phyloP scores from a whole-genome alignment of 2,797 vertebrate genomes.

The Rhyacichthys aspro region DNA sequence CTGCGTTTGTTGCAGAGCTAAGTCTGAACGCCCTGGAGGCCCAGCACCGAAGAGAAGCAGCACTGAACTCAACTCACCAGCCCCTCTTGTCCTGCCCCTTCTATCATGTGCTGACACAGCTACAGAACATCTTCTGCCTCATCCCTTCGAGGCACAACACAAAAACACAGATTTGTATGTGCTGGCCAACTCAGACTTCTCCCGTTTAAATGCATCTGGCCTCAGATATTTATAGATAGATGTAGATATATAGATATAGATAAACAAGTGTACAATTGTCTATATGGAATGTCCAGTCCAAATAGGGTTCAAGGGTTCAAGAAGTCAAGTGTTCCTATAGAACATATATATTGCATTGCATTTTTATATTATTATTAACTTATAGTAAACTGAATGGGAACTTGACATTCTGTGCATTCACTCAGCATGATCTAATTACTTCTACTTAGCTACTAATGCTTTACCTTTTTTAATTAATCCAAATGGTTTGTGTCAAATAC shows the following conservation, averaged over 20 bases:
- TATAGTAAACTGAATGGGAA: neutral
- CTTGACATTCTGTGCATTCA: slow-evolving; percentile 4
- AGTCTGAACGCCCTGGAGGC: slow-evolving; percentile 55
- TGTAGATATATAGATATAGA: too few relatives aligned
- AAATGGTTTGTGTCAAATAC: neutral
- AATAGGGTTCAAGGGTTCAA: too few relatives aligned
- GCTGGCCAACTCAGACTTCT: slow-evolving; percentile 22
- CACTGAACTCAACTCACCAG: slow-evolving; percentile 47
- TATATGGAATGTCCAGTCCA: too few relatives aligned
- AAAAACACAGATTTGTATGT: slow-evolving; percentile 25
- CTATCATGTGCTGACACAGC: slow-evolving; percentile 42
- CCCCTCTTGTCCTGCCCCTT: slow-evolving; percentile 28
- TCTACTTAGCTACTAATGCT: neutral
- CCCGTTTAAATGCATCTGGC: slow-evolving; percentile 31
- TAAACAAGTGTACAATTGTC: too few relatives aligned
- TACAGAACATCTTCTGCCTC: slow-evolving; percentile 32
- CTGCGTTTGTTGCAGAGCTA: slow-evolving; percentile 53
- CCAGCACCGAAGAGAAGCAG: slow-evolving; percentile 25
- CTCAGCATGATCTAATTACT: slow-evolving; percentile 3
- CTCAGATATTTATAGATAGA: too few relatives aligned
- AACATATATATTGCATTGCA: neutral
- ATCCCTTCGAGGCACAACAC: slow-evolving; percentile 40
- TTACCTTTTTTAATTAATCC: neutral
- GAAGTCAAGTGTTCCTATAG: slow-evolving; percentile 22
- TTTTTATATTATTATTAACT: too few relatives aligned